phyloP scores from a whole-genome alignment of 2,797 vertebrate genomes.

The Cyprinella venusta region DNA sequence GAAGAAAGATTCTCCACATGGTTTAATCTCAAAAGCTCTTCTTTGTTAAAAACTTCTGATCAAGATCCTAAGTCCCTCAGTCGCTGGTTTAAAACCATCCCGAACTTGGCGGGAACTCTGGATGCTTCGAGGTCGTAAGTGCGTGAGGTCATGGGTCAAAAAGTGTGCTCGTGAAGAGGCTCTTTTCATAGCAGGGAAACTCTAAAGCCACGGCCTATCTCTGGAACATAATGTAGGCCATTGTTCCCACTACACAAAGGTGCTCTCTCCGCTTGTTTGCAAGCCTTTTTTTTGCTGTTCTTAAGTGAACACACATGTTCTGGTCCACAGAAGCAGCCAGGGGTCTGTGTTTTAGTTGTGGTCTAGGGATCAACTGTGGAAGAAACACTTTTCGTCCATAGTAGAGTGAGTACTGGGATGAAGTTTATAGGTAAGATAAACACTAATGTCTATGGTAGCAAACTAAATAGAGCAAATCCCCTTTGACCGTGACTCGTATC shows the following conservation, averaged over 20 bases:
- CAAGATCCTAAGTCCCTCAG: constrained; percentile 49
- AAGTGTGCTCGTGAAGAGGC: constrained; percentile 63
- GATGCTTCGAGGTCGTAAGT: constrained; percentile 48
- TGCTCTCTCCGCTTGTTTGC: constrained; percentile 65
- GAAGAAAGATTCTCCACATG: constrained; percentile 55
- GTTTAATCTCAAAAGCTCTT: constrained; percentile 51
- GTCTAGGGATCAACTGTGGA: constrained; percentile 12
- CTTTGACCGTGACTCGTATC: neutral
- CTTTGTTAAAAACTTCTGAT: constrained; percentile 56
- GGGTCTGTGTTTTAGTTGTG: constrained; percentile 10
- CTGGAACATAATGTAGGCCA: constrained; percentile 76
- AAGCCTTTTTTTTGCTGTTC: neutral
- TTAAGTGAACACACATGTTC: constrained; percentile 48
- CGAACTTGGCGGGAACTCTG: neutral
- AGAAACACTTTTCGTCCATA: neutral
- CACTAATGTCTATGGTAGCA: neutral
- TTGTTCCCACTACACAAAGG: constrained; percentile 80
- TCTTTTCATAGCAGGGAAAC: constrained; percentile 68
- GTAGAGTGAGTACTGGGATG: neutral
- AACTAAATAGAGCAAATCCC: neutral
- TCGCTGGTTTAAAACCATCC: constrained; percentile 46
- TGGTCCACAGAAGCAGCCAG: neutral
- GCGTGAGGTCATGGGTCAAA: constrained; percentile 63
- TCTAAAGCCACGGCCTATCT: constrained; percentile 71
- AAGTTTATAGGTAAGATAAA: neutral